Evolutionary conservation across 2,113 vertebrate genomes (phyloP).

Genomic region (Corythornis vintsioides): DNA sequence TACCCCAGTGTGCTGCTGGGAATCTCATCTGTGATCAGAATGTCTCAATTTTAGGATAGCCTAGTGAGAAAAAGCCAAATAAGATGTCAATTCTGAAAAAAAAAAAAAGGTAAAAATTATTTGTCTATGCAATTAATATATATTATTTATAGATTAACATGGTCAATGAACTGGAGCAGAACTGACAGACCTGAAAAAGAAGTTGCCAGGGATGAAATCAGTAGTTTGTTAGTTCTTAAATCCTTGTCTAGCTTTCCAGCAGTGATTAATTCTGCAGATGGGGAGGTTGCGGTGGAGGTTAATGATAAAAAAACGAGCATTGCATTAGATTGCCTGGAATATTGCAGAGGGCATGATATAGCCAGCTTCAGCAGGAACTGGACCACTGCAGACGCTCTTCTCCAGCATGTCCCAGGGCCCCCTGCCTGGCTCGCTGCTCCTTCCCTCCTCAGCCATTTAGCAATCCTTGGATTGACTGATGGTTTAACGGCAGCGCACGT

Average conservation of each 20-base stretch:
- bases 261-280: constrained; percentile 36
- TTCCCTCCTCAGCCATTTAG: neutral
- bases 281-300: neutral
- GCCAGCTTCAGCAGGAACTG: neutral
- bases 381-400: neutral
- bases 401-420: rapidly evolving
- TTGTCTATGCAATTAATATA: rapidly evolving
- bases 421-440: neutral
- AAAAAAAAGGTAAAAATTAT: neutral
- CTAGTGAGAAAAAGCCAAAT: neutral
- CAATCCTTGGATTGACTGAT: neutral
- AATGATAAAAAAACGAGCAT: neutral
- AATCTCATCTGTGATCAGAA: neutral
- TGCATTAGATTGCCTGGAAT: neutral
- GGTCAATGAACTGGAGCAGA: neutral
- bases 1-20: neutral
- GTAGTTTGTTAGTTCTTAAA: constrained; percentile 3
- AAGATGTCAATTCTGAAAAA: neutral
- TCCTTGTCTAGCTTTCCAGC: neutral
- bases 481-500: neutral
- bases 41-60: neutral
- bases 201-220: neutral
- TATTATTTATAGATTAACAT: neutral
- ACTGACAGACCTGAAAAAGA: neutral
- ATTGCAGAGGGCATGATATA: neutral